Conservation (phyloP, 2,888 invertebrate species). For the Poecilobothrus nobilitatus region DNA sequence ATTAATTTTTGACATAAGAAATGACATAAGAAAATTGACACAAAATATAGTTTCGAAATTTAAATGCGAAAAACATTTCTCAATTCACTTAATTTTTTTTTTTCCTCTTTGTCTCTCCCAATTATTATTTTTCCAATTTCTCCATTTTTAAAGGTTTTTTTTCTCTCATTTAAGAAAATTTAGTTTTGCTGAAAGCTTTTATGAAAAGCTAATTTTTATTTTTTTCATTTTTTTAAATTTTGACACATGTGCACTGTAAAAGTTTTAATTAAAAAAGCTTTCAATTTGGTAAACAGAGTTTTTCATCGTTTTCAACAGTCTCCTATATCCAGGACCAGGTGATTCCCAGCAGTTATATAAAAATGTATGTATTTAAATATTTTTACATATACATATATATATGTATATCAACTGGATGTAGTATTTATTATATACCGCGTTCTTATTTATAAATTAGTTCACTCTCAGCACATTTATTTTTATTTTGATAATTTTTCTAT, state of each 20-base stretch:
- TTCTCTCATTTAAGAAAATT: not conserved
- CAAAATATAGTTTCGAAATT: too few species aligned
- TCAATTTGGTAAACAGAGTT: not conserved
- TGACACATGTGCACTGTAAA: not conserved
- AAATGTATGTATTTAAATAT: too few species aligned
- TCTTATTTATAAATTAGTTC: conserved; percentile 1
- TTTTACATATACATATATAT: not conserved
- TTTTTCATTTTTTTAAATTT: too few species aligned
- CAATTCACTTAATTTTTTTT: not conserved
- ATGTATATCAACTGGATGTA: not conserved
- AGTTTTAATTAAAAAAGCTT: not conserved
- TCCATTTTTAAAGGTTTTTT: too few species aligned
- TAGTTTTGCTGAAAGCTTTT: not conserved
- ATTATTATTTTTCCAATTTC: too few species aligned
- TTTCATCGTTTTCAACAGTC: not conserved
- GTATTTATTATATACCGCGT: too few species aligned
- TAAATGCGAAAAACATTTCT: too few species aligned
- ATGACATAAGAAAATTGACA: too few species aligned
- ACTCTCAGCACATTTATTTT: not conserved
- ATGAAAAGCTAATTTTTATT: too few species aligned
- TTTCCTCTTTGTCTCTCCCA: not conserved
- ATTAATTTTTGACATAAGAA: too few species aligned
- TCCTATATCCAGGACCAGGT: too few species aligned
- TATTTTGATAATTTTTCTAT: not conserved
- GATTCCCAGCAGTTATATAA: too few species aligned